Percentiles rank a stretch among this genome's conserved stretches.
These are phyloP conservation scores for Noturus placidus DNA, from an alignment of 2,113 vertebrate genomes.

Conservation along the genomic window DNA sequence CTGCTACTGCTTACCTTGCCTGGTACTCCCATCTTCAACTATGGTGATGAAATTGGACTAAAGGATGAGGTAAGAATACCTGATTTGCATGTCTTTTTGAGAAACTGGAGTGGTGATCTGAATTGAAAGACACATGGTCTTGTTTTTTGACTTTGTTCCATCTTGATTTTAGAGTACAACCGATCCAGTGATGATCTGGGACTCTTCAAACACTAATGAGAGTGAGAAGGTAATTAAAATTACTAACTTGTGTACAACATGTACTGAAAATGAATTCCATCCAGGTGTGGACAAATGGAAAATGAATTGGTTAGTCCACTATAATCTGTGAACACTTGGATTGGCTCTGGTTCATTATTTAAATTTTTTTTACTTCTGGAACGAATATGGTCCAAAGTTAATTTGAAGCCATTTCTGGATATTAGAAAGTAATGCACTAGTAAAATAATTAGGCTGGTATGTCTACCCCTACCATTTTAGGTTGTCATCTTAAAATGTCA, in stretches of 20 bases:
- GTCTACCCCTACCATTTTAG: background rate
- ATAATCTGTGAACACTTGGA: background rate
- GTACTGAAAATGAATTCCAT: background rate
- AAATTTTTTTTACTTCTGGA: background rate
- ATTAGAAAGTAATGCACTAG: background rate
- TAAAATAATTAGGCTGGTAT: background rate
- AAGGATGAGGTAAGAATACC: constrained; percentile 58
- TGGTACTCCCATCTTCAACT: constrained; percentile 79
- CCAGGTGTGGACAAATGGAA: background rate
- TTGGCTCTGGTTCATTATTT: background rate
- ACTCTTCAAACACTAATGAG: constrained; percentile 17
- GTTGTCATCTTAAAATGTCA: background rate
- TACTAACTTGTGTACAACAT: background rate
- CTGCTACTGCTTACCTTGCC: constrained; percentile 81
- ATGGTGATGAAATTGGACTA: constrained; percentile 83
- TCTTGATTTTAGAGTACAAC: constrained; percentile 44
- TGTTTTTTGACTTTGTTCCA: background rate
- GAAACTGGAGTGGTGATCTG: background rate
- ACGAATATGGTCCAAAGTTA: background rate
- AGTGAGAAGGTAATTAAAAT: constrained; percentile 61
- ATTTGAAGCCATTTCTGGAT: background rate
- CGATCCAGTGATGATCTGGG: constrained; percentile 69
- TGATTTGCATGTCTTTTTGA: background rate
- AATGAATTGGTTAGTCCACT: background rate
- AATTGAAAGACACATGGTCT: background rate